Base-by-base conservation (phyloP, 2,888 invertebrate species). In the Cryptus armator region DNA sequence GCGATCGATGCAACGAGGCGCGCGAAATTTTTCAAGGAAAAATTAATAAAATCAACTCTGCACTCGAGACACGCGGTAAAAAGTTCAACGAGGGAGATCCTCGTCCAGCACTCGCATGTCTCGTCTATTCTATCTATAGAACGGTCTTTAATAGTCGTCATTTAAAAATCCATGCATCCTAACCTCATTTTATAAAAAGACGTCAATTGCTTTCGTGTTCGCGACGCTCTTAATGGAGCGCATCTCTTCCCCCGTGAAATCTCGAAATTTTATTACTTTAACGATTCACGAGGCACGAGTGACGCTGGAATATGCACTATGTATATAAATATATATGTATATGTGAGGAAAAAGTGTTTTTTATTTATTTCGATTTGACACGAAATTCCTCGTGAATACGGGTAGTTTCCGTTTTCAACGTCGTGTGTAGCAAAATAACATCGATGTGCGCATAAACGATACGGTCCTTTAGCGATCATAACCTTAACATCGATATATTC, bases 1-100 rank as follows among this genome's bases (percentile, higher is more conserved):
- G 56, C 9, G 44, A 72, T 72, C 72, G 72, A 62, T 72, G 59
- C 59, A 3, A 59, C 72, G 72, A 72, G 24, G 37, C 44, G 56
- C 44, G 56, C 24, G 72, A 62, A 1, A 24, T 24, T 59, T 72
- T 72, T 46, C 72, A 72, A 72, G 72, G 72, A 62, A 72, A 72
- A 72, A 72, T 72, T 72, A 72, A 72, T 72, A 44, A 29, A 59
- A 71, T 37, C 37, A 19, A 12, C 56, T 24, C 71, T 53, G 16
- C 70, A 12, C 70, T 71, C 70, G 37, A 48, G 29, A 16, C 62
- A 19, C 24, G 19, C 12, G 19, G 12, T 10, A 56, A 19, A 19
- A 4, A 32, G 53, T 51, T 62, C 16, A 46, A 74, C 32, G 16
- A 59, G 59, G 62, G 9, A 53, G 53, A 53, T 2, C 72, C 43